Evolutionary conservation across 2,797 vertebrate species (phyloP).

Genomic region (Sitta carolinensis): DNA sequence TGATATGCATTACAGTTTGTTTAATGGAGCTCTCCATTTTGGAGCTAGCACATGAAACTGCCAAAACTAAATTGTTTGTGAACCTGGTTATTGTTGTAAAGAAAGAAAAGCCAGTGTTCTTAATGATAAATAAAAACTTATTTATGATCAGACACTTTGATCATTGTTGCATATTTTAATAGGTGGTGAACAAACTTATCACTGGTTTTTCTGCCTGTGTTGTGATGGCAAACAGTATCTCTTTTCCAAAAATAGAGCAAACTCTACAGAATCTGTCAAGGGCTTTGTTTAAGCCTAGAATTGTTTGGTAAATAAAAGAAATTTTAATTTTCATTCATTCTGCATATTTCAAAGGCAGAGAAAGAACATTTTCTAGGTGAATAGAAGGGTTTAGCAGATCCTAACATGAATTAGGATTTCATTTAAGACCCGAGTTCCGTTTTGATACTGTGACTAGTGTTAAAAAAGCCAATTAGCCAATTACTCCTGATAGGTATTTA

Average conservation of each 20-base stretch:
- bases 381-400: not conserved
- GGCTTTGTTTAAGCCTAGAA: not conserved
- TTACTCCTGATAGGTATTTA: not conserved
- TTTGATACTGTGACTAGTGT: rapidly evolving
- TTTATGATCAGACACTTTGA: not conserved
- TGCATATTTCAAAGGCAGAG: not conserved
- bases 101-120: not conserved
- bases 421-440: not conserved
- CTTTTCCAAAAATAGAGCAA: not conserved
- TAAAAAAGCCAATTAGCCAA: not conserved
- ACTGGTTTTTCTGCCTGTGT: not conserved
- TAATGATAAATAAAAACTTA: not conserved
- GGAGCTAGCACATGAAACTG: not conserved
- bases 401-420: not conserved
- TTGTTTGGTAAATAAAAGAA: not conserved
- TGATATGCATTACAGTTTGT: not conserved
- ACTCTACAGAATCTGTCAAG: not conserved
- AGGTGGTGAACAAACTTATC: not conserved
- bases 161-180: not conserved
- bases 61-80: not conserved
- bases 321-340: not conserved
- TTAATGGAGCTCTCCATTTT: slow-evolving; percentile 7
- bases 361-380: not conserved
- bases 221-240: not conserved
- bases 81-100: not conserved